These are phyloP conservation scores for Hexactinellida sp. DNA, from an alignment of 37 sponge, comb jelly and placozoan species.

Conservation along the genomic window DNA sequence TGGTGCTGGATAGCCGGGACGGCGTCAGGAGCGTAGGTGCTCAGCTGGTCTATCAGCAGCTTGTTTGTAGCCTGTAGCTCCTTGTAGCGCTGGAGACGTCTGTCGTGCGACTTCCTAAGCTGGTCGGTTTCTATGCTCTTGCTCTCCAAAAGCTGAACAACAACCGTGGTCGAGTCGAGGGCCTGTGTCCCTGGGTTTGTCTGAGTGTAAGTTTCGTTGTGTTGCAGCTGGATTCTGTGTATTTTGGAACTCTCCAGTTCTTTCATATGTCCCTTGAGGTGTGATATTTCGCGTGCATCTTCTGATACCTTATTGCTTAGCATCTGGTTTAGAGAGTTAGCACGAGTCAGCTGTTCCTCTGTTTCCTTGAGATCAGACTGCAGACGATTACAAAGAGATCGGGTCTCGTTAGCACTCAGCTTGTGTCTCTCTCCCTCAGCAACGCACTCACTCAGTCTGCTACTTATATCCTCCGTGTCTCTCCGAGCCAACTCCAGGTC, in stretches of 20 bases:
- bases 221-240: not conserved
- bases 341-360: slow-evolving; percentile 36
- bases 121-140: slow-evolving; percentile 22
- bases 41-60: slow-evolving; percentile 44
- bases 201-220: not conserved
- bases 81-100: slow-evolving; percentile 42
- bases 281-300: not conserved
- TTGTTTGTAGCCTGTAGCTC: slow-evolving; percentile 30
- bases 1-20: not conserved
- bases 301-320: not conserved
- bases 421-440: not conserved
- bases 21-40: slow-evolving; percentile 26
- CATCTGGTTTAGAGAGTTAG: not conserved
- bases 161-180: not conserved
- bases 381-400: not conserved
- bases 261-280: not conserved
- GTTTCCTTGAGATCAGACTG: slow-evolving; percentile 25
- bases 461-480: slow-evolving; percentile 16
- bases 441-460: not conserved
- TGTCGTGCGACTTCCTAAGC: slow-evolving; percentile 29
- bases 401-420: not conserved
- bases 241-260: not conserved
- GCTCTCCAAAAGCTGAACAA: not conserved
- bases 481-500: not conserved
- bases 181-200: not conserved